A percentile compares a stretch with the other conserved stretches of the same genome.
These are phyloP conservation scores for Iphiclides podalirius DNA, from an alignment of 2,888 invertebrate species.

Conservation along the genomic window DNA sequence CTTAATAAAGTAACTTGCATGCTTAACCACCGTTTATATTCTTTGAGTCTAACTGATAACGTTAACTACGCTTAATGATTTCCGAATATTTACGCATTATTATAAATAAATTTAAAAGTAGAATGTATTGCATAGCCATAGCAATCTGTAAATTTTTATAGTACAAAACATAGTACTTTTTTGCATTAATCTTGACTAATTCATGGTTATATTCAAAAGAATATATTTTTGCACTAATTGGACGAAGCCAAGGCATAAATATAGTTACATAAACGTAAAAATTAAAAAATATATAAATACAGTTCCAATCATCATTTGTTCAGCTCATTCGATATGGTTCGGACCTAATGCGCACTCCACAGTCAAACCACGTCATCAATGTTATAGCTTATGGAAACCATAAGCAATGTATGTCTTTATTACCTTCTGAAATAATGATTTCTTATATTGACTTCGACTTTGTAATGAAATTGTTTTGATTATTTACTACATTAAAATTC, in stretches of 20 bases:
- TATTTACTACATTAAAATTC: neutral
- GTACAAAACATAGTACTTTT: too few relatives aligned
- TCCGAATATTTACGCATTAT: neutral
- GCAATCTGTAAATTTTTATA: too few relatives aligned
- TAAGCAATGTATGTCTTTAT: conserved; percentile 3
- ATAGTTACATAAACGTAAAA: neutral
- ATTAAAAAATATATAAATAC: conserved; percentile 4
- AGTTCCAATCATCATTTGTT: conserved; percentile 29
- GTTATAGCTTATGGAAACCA: conserved; percentile 6
- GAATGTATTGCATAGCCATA: too few relatives aligned
- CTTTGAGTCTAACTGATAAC: too few relatives aligned
- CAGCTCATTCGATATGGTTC: conserved; percentile 29
- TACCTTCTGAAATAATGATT: neutral
- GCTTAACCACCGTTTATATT: too few relatives aligned
- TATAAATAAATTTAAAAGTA: neutral
- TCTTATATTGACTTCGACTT: neutral
- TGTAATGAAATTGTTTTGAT: neutral
- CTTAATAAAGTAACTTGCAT: too few relatives aligned
- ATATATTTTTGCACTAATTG: too few relatives aligned
- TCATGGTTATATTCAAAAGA: too few relatives aligned
- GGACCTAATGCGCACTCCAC: conserved; percentile 13
- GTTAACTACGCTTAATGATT: too few relatives aligned
- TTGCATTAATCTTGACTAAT: too few relatives aligned
- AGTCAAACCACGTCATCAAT: conserved; percentile 1
- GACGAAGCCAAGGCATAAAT: too few relatives aligned